Evolutionary conservation across 2,888 invertebrate species (phyloP).

Genomic region (Tiliacea citrago): DNA sequence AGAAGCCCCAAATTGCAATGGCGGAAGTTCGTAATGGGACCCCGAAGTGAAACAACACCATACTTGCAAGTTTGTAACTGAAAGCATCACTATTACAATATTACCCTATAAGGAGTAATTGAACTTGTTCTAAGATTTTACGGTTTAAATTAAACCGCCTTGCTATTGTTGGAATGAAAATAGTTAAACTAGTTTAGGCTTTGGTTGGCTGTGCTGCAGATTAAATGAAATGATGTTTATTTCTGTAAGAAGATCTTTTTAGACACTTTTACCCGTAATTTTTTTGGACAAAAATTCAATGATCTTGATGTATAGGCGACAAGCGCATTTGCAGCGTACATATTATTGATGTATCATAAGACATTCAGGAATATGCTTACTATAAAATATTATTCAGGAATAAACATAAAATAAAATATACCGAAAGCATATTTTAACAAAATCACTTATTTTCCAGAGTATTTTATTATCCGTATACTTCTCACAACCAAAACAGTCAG

Average conservation of each 20-base stretch:
- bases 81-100: slow-evolving; percentile 28
- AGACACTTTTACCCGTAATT: too few species aligned
- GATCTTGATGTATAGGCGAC: neutral
- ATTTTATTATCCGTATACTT: too few species aligned
- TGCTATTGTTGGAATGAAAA: neutral
- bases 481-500: neutral
- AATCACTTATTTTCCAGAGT: too few species aligned
- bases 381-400: neutral
- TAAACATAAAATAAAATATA: neutral
- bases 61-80: slow-evolving; percentile 28
- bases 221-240: too few species aligned
- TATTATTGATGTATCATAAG: neutral
- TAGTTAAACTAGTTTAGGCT: neutral
- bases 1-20: slow-evolving; percentile 37
- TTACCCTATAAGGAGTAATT: slow-evolving; percentile 39
- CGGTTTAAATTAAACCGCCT: neutral
- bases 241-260: too few species aligned
- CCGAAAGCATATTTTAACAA: neutral
- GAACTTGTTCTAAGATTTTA: slow-evolving; percentile 22
- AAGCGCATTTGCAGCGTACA: neutral
- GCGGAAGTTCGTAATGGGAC: slow-evolving; percentile 49
- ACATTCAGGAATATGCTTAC: neutral
- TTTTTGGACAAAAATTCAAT: neutral
- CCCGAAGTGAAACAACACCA: slow-evolving; percentile 26
- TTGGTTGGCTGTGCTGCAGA: neutral